phyloP scores from a whole-genome alignment of 2,888 invertebrate genomes.

The Ctenicera cuprea region DNA sequence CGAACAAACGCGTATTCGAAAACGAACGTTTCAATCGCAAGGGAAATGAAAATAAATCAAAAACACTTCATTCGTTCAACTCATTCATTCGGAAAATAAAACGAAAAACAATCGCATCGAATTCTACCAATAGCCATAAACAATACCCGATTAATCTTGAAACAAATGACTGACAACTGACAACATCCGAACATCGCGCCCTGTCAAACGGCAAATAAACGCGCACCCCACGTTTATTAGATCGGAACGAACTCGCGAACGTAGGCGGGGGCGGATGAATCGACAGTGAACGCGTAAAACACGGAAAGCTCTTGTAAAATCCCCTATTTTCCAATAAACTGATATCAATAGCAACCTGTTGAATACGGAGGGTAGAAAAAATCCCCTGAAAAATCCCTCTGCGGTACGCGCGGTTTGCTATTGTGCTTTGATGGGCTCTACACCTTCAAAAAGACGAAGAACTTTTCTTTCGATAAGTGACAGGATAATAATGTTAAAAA shows the following conservation, averaged over 20 bases:
- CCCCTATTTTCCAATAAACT: constrained; percentile 73
- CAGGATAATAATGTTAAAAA: too few relatives aligned
- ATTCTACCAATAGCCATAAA: constrained; percentile 62
- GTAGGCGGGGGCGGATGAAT: constrained; percentile 58
- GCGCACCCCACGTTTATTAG: constrained; percentile 52
- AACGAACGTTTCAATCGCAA: constrained; percentile 37
- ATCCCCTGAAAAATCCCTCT: constrained; percentile 59
- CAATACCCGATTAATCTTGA: constrained; percentile 64
- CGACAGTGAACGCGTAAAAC: constrained; percentile 66
- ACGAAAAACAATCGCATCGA: constrained; percentile 59
- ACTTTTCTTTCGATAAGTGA: too few relatives aligned
- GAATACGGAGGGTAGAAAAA: constrained; percentile 65
- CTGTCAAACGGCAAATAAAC: constrained; percentile 54
- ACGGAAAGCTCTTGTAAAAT: constrained; percentile 70
- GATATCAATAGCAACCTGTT: constrained; percentile 74
- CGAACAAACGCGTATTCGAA: constrained; percentile 8
- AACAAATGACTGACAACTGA: constrained; percentile 65
- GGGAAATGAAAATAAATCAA: constrained; percentile 60
- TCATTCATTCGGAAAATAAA: constrained; percentile 53
- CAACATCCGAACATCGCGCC: constrained; percentile 56
- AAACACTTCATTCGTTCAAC: constrained; percentile 61
- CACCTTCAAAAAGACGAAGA: background rate
- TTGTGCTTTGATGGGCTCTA: constrained; percentile 40
- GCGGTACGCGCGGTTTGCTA: constrained; percentile 52
- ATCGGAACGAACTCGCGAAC: constrained; percentile 55